Base-by-base conservation (phyloP, 2,113 vertebrate genomes). In the Struthio camelus region DNA sequence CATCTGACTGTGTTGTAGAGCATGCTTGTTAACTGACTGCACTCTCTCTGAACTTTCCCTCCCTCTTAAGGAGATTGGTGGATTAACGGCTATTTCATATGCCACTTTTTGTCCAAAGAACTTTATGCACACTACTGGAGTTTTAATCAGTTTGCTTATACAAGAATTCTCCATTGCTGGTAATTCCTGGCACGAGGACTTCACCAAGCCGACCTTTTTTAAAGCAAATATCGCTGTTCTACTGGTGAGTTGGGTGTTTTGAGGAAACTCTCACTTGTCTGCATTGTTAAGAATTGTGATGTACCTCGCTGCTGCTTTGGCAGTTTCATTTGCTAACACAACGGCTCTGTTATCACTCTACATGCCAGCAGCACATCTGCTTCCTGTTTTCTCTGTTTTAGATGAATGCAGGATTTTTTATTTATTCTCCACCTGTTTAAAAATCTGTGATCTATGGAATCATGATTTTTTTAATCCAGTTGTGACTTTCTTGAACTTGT, bases 311-410 rank as follows among this genome's bases (percentile, higher is more conserved):
- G 36, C 48, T 87, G 56, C 62, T 42, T 13, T 79, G 51, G 61
- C 32, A 50, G 36, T 81, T 78, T 56, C 19, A 4, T 84, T 86
- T 81, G 65, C 58, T 93, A 85, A 30, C 42, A 34, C 23, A 48
- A 50, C 16, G 28, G 9, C 27, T 71, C 51, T 66, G 14, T 80
- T 86, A 83, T 38, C 40, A 20, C 19, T 56, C 70, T 17, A 42
- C 66, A 77, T 89, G 56, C 66, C 66, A 87, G 46, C 62, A 77
- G 50, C 48, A 89, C 83, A 93, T 95, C 86, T 96, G 94, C 81
- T 92, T 97, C 95, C 95, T 96, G 91, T 96, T 93, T 94, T 88
- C 64, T 88, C 22, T 91, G 62, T 46, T 69, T 44, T 2, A 91
- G 77, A 72, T 93, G 66, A 91, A 62, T 65, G 16, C 48, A 91